phyloP scores from a whole-genome alignment of 2,113 vertebrate genomes.

The Orthonyx spaldingii region DNA sequence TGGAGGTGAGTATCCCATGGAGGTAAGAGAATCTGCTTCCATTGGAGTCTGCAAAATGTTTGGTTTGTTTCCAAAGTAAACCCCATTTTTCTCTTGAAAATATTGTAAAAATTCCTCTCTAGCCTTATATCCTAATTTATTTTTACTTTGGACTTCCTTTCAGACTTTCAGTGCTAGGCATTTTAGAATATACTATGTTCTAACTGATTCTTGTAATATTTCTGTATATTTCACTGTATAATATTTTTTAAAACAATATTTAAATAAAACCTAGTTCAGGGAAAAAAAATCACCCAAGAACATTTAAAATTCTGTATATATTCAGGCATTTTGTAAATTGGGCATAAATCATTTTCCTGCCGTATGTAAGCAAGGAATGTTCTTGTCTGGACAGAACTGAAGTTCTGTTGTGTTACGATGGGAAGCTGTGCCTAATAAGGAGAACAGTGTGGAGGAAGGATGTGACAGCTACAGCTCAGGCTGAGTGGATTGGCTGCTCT shows the following conservation, averaged over 20 bases:
- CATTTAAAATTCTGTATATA: not conserved
- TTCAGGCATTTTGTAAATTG: not conserved
- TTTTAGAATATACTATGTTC: not conserved
- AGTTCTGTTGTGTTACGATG: not conserved
- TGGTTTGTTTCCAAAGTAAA: not conserved
- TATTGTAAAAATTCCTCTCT: not conserved
- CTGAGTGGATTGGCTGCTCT: not conserved
- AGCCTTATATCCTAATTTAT: not conserved
- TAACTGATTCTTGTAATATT: not conserved
- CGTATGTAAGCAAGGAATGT: not conserved
- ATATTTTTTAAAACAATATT: not conserved
- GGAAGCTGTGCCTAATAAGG: not conserved
- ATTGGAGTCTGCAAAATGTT: not conserved
- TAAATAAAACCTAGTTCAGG: not conserved
- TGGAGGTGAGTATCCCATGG: constrained; percentile 81
- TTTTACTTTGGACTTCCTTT: not conserved
- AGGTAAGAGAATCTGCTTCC: not conserved
- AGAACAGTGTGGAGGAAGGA: not conserved
- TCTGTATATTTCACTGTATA: not conserved
- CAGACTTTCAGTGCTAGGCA: not conserved
- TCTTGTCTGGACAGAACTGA: not conserved
- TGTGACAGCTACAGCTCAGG: not conserved
- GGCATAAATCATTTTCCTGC: not conserved
- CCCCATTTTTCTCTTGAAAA: not conserved
- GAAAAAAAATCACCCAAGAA: not conserved